Evolutionary conservation across 2,888 invertebrate species (phyloP), one percentile per base, ranked within the genome.

Genomic region (Drosophila cognata): DNA sequence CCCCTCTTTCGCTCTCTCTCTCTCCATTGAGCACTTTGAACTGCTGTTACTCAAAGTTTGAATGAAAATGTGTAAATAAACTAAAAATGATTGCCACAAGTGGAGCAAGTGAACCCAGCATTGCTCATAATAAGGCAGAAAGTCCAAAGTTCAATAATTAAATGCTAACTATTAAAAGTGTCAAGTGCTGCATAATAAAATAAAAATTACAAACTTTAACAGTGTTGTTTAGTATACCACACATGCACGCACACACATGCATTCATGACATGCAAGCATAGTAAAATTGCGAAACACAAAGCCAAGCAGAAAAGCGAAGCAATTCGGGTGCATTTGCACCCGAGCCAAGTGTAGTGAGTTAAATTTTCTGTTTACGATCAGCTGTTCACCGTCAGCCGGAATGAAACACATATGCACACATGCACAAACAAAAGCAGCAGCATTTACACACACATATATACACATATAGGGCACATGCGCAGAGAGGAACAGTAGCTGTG

Each of bases 331-430:
- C 81, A 79, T 33, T 31, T 73, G 81, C 65, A 81, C 78, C 36
- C 18, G 7, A 28, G 8, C 55, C 55, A 33, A 55, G 50, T 67
- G 64, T 74, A 74, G 59, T 50, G 16, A 25, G 46, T 18, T 25
- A 46, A 7, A 50, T 50, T 64, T 74, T 64, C 41, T 84, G 84
- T 81, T 84, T 78, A 82, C 72, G 66, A 73, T 82, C 81, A 82
- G 81, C 84, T 82, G 81, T 83, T 86, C 25, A 16, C 43, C 66
- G 65, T 79, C 82, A 71, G 78, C 82, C 76, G 71, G 68, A 79
- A 13, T 29, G 11, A 35, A 51, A 41, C 35, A 38, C 57, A 56
- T 61, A 46, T 48, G 52, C 46, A 50, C 38, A 51, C 41, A 53
- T 53, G 28, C 38, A 61, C 28, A 35, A 25, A 35, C 11, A 18